A percentile compares a stretch with the other conserved stretches of the same genome.
Conservation (phyloP, 2,113 vertebrate species). For the Acrocephalus kingi region DNA sequence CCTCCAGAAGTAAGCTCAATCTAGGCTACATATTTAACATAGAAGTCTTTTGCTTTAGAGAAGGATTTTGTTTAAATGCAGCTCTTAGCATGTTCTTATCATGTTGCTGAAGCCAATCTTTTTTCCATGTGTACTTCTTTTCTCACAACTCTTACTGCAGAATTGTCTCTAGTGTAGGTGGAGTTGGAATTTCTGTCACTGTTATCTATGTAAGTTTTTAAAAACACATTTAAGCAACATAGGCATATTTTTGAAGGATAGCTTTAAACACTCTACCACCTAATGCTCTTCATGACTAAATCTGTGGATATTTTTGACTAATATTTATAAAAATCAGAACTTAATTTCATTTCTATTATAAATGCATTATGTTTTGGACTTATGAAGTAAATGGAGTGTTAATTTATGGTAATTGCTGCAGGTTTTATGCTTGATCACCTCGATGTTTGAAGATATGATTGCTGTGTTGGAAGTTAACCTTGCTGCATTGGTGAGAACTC, state of each 20-base stretch:
- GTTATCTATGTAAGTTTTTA: neutral
- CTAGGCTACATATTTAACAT: neutral
- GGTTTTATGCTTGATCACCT: constrained; percentile 80
- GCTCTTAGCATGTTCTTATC: neutral
- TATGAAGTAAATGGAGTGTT: neutral
- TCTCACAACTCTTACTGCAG: neutral
- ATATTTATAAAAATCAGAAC: neutral
- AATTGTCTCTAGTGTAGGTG: neutral
- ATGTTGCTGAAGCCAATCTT: neutral
- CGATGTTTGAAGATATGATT: constrained; percentile 78
- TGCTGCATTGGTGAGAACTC: neutral
- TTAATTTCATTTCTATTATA: neutral
- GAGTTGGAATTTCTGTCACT: neutral
- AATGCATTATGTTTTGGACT: neutral
- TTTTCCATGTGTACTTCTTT: neutral
- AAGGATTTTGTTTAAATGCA: neutral
- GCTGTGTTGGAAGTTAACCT: constrained; percentile 74
- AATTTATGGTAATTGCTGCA: constrained; percentile 22
- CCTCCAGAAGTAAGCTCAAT: neutral
- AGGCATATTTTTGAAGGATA: neutral
- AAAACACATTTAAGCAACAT: neutral
- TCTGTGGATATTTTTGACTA: neutral
- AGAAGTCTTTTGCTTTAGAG: neutral
- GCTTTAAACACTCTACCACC: neutral
- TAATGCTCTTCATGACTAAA: neutral